phyloP scores from a whole-genome alignment of 1,140 invertebrate species.

The Gryllus bimaculatus region DNA sequence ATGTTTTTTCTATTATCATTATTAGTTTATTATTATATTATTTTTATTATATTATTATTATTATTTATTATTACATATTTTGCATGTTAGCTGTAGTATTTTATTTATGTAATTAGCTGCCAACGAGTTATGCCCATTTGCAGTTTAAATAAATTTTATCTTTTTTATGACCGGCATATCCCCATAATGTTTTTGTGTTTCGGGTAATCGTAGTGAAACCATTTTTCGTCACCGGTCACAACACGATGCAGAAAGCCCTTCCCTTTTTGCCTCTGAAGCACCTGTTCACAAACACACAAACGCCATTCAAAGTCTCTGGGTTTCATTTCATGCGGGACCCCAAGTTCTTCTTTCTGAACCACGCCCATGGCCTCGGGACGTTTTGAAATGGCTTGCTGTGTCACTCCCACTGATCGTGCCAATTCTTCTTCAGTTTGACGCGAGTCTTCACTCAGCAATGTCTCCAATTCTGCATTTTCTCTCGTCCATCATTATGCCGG shows the following conservation, averaged over 20 bases:
- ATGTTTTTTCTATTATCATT: no score
- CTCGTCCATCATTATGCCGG: not conserved
- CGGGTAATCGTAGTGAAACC: slow-evolving; percentile 22
- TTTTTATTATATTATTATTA: no score
- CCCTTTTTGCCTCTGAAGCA: slow-evolving; percentile 28
- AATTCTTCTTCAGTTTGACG: not conserved
- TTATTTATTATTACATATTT: no score
- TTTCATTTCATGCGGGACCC: slow-evolving; percentile 28
- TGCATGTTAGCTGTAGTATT: no score
- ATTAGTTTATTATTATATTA: no score
- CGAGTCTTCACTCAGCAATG: not conserved
- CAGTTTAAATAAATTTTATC: no score
- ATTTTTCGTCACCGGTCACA: slow-evolving; percentile 22
- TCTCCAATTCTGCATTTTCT: not conserved
- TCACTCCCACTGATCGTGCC: not conserved
- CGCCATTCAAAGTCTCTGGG: slow-evolving; percentile 27
- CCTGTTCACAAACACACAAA: slow-evolving; percentile 25
- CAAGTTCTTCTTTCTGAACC: slow-evolving; percentile 10
- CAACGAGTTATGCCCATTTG: no score
- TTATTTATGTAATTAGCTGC: no score
- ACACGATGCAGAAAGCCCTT: slow-evolving; percentile 27
- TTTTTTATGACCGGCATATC: slow-evolving; percentile 21
- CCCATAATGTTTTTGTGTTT: slow-evolving; percentile 27
- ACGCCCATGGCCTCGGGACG: not conserved
- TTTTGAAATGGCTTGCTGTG: not conserved